A percentile compares a stretch with the other conserved stretches of the same genome.
Conservation (phyloP, 2,113 vertebrate genomes). For the Bostrychus sinensis region DNA sequence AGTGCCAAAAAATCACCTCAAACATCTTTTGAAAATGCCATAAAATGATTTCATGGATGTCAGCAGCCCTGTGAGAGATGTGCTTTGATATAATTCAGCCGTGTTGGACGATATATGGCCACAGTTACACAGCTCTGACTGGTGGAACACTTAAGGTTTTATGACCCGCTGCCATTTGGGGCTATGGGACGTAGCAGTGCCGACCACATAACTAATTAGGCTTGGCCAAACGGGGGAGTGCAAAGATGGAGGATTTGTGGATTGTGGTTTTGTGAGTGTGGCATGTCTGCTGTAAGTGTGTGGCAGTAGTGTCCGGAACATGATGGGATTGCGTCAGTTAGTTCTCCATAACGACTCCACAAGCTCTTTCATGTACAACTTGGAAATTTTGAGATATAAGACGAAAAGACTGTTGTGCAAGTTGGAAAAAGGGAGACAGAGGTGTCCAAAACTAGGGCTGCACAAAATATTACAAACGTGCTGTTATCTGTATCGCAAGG, state of each 20-base stretch:
- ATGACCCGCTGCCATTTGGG: conserved; percentile 83
- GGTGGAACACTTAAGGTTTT: conserved; percentile 87
- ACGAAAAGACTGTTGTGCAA: conserved; percentile 31
- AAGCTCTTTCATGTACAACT: conserved; percentile 81
- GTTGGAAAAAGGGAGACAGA: conserved; percentile 19
- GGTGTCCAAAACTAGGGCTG: too few species aligned
- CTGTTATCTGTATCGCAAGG: too few species aligned
- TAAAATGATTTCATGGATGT: conserved; percentile 82
- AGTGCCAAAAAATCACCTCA: conserved; percentile 63
- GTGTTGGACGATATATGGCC: conserved; percentile 81
- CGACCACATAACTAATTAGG: conserved; percentile 84
- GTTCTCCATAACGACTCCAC: conserved; percentile 79
- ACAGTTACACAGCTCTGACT: conserved; percentile 75
- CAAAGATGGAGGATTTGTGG: conserved; percentile 61
- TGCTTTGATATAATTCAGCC: conserved; percentile 79
- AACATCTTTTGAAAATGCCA: conserved; percentile 72
- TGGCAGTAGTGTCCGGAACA: conserved; percentile 65
- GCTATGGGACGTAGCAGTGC: conserved; percentile 72
- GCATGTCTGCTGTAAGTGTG: conserved; percentile 52
- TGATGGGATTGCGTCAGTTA: conserved; percentile 74
- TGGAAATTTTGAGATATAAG: conserved; percentile 78
- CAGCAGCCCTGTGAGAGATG: conserved; percentile 66
- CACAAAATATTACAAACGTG: too few species aligned
- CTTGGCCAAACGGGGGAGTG: conserved; percentile 61
- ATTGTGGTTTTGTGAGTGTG: conserved; percentile 53